Base-by-base conservation (phyloP, 2,113 vertebrate species). In the Stigmatopora nigra region DNA sequence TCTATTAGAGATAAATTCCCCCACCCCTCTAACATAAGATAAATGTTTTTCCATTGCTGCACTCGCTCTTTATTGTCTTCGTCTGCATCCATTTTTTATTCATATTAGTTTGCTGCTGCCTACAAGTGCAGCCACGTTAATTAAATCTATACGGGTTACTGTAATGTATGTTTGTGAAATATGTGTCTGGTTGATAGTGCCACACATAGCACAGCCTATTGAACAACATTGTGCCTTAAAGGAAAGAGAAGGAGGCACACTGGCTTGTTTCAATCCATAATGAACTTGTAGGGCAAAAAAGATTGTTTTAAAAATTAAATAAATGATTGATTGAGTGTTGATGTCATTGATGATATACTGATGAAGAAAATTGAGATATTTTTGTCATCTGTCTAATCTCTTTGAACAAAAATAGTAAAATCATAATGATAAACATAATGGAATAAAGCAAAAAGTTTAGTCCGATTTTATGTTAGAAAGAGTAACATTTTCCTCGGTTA, bases 1-100 rank as follows among this genome's bases (percentile, higher is more conserved):
- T 77, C 68, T 56, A 65, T n/a, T 68, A 60, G 59, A 72, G 68
- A 82, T 79, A 48, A 82, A 79, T 78, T 65, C 68, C 44, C 14
- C 38, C 7, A 11, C 44, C 25, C 14, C 36, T 16, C 58, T 22
- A n/a, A 31, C 25, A 41, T 15, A 68, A 69, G 60, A 67, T 73
- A 68, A 78, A 72, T 72, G 31, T 35, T 64, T 78, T 64, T 61
- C 36, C 56, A 13, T 69, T 61, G 41, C 70, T 59, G 67, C 14
- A 15, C 65, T 73, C 70, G 69, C 55, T 72, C 15, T 74, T 48
- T 61, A 62, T 70, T 66, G 58, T 31, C 47, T 67, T 56, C 63
- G 49, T 55, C 60, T 51, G 61, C 69, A 56, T 61, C 38, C 20
- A 62, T 66, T 77, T 75, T 75, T 57, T 65, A 68, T 68, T 72